Evolutionary conservation across 2,113 vertebrate genomes (phyloP), one percentile per base, ranked within the genome.

Genomic region (Cervus canadensis): DNA sequence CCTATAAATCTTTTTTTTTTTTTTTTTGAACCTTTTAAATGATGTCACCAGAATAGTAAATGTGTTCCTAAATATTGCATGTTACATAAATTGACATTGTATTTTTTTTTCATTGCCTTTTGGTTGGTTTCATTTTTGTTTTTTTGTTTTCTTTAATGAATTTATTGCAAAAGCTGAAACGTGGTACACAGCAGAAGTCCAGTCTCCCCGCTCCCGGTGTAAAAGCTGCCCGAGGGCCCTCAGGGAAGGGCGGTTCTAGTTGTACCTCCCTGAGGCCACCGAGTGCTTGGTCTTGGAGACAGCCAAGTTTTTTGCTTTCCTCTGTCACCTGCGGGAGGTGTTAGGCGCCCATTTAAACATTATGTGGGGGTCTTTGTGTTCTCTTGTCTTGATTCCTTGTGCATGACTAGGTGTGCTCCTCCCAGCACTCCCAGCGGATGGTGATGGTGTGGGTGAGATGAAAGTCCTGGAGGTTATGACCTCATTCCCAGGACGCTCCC

Each of bases 381-480:
- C 28, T 3, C 0, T 21, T 16, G 12, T 67, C 79, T 33, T 15
- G 7, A 16, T 23, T 64, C 79, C 59, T 7, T 23, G 52, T 33
- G 26, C 36, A 0, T 3, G 1, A 5, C 57, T 23, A 17, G 25
- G 0, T 0, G 11, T 23, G 40, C 3, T 36, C 40, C 15, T 36
- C 43, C 43, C 89, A 7, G 54, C 1, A 0, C 50, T 50, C 50
- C 5, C 50, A 25, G 81, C 21, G 17, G 33, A 25, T 56, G 33
- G 21, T 15, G 52, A 36, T 21, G 33, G 7, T 82, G 48, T n/a
- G 33, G 23, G 33, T 25, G 52, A 83, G 21, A 36, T 15, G 79
- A 36, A 54, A 54, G 81, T 36, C 52, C 21, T 83, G 21, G 50
- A 50, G 81, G 52, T 83, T 83, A 36, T 7, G 33, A 56, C 33